phyloP scores from a whole-genome alignment of 2,797 vertebrate genomes.

The Sarcoramphus papa region DNA sequence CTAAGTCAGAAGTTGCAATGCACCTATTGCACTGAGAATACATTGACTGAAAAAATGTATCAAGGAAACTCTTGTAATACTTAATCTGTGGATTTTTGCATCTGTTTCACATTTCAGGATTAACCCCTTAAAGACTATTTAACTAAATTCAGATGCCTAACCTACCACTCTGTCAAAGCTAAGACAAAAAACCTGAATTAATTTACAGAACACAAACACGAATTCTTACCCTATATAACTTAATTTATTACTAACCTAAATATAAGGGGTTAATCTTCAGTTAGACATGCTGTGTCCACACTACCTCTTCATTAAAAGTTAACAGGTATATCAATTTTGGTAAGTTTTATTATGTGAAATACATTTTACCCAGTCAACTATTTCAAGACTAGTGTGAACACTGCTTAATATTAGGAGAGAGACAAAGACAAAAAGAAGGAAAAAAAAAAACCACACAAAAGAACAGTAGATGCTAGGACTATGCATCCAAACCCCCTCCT shows the following conservation, averaged over 20 bases:
- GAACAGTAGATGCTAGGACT: conserved; percentile 75
- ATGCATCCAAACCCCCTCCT: conserved; percentile 83
- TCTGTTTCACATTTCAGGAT: conserved; percentile 76
- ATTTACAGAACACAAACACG: conserved; percentile 30
- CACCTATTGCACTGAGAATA: conserved; percentile 51
- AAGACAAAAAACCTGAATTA: conserved; percentile 28
- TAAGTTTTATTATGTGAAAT: conserved; percentile 63
- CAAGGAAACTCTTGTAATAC: conserved; percentile 47
- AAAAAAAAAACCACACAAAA: conserved; percentile 42
- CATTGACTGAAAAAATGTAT: conserved; percentile 5
- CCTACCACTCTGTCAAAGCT: conserved; percentile 42
- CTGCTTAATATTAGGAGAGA: conserved; percentile 71
- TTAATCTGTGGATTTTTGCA: conserved; percentile 81
- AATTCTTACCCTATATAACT: conserved; percentile 60
- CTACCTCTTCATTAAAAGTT: conserved; percentile 75
- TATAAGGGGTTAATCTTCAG: conserved; percentile 81
- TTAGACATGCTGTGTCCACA: conserved; percentile 80
- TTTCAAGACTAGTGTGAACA: conserved; percentile 80
- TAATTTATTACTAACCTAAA: conserved; percentile 15
- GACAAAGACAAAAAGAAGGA: conserved; percentile 61
- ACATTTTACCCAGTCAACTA: conserved; percentile 65
- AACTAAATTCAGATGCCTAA: conserved; percentile 63
- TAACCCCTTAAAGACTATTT: conserved; percentile 78
- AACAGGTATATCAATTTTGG: conserved; percentile 65
- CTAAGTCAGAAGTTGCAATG: conserved; percentile 57